phyloP scores from a whole-genome alignment of 92 coral and sea anemone genomes.

The Paragorgia papillata region DNA sequence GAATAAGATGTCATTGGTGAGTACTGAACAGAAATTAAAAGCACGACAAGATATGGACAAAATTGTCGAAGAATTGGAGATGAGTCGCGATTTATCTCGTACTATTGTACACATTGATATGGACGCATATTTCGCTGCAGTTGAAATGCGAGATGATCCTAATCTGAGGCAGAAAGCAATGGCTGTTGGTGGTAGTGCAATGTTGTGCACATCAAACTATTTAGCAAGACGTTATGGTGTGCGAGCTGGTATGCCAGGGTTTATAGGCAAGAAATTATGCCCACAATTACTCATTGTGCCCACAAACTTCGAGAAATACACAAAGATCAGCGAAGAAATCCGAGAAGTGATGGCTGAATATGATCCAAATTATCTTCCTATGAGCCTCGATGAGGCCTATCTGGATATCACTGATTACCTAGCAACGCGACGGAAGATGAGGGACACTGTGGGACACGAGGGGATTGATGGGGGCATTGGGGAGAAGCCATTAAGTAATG shows the following conservation, averaged over 20 bases:
- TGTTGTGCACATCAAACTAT: conserved; percentile 96
- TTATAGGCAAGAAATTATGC: conserved; percentile 92
- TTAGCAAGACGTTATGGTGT: conserved; percentile 92
- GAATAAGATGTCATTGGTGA: conserved; percentile 57
- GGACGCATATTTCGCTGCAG: conserved; percentile 99
- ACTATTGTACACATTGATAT: conserved; percentile 92
- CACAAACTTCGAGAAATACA: conserved; percentile 77
- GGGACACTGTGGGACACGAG: conserved; percentile 12
- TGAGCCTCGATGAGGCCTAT: conserved; percentile 96
- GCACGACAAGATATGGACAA: conserved; percentile 69
- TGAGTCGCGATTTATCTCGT: conserved; percentile 82
- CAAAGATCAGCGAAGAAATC: conserved; percentile 72
- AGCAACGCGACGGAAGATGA: conserved; percentile 31
- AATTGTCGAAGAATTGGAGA: conserved; percentile 77
- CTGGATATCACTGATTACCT: conserved; percentile 87
- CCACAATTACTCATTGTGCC: conserved; percentile 85
- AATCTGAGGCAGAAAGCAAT: conserved; percentile 84
- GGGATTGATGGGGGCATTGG: not conserved
- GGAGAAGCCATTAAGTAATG: not conserved
- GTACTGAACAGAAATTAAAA: conserved; percentile 63
- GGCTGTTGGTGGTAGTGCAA: conserved; percentile 91
- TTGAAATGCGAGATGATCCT: conserved; percentile 89
- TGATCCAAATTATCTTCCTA: conserved; percentile 78
- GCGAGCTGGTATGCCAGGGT: conserved; percentile 99
- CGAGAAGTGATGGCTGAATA: conserved; percentile 77